Evolutionary conservation across 2,113 vertebrate genomes (phyloP), one percentile per base, ranked within the genome.

Genomic region (Cebidichthys violaceus): DNA sequence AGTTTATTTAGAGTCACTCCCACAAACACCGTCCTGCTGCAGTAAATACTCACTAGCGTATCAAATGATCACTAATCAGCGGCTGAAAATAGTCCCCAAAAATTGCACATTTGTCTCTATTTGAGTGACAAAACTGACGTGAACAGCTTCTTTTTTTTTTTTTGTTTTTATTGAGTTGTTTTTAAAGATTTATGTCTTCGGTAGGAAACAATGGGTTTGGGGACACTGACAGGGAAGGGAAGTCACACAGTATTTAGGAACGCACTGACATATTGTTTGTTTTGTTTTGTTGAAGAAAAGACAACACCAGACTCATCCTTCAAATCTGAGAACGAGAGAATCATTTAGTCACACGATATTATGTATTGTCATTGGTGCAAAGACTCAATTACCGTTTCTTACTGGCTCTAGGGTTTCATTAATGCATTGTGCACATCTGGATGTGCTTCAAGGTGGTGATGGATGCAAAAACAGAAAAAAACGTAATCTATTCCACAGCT

Each of bases 351-450:
- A 75, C 45, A 27, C 35, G 31, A 0, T 50, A 50, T 50, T 50
- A 20, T 8, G 20, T 18, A 50, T 31, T 41, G 62, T 65, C 20
- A 24, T 0, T 37, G 18, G 18, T 37, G 20, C 24, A 61, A 22
- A 33, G 33, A 54, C 41, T 41, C 17, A 2, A n/a, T 14, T 1
- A 50, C 35, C 33, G 4, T 59, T 22, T 22, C 43, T 27, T 35
- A 37, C 37, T 22, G 59, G 15, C 45, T 39, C 33, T 29, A 27
- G 27, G 10, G 54, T 77, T 35, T 70, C 57, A 54, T 24, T 15
- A 41, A 60, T 61, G 61, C 54, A 47, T 9, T n/a, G 62, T 66
- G 75, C 70, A 88, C 79, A 78, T 82, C 82, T 85, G 82, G 71
- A 67, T 61, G 29, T 41, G 9, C 72, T 80, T 70, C 6, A 67